phyloP scores from a whole-genome alignment of 2,888 invertebrate species.

The Phoenoteleia sp. region DNA sequence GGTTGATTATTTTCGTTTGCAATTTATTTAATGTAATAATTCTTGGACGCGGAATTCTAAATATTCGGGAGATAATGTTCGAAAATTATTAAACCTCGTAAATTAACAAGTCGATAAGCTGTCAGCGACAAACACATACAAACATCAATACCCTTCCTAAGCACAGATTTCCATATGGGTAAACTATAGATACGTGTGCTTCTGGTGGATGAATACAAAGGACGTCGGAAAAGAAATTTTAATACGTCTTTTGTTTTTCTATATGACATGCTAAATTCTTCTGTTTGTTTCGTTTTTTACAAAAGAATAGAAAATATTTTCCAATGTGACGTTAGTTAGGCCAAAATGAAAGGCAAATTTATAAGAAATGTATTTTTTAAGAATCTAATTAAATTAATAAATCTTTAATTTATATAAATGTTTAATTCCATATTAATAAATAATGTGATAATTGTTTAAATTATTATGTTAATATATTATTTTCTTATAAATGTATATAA shows the following conservation, averaged over 20 bases:
- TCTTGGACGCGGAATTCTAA: slow-evolving; percentile 16
- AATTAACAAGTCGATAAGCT: slow-evolving; percentile 62
- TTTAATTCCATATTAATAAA: no score
- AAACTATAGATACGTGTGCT: slow-evolving; percentile 18
- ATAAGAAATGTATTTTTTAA: no score
- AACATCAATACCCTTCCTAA: slow-evolving; percentile 62
- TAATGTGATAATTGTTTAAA: no score
- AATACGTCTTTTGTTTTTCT: not conserved
- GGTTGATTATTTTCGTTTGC: no score
- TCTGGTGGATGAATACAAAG: slow-evolving; percentile 33
- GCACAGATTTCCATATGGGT: slow-evolving; percentile 40
- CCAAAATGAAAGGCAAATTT: no score
- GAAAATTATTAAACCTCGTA: slow-evolving; percentile 63
- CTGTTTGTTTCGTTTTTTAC: no score
- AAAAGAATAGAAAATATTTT: not conserved
- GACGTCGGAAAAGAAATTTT: slow-evolving; percentile 16
- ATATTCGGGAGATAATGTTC: slow-evolving; percentile 28
- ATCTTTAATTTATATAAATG: no score
- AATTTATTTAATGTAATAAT: slow-evolving; percentile 23
- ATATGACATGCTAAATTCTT: no score
- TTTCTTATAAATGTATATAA: no score
- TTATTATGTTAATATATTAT: no score
- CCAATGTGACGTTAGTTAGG: no score
- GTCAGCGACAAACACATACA: slow-evolving; percentile 49
- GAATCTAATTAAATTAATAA: no score